These are phyloP conservation scores for Ceyx cyanopectus DNA, from an alignment of 2,113 vertebrate genomes.

Conservation along the genomic window DNA sequence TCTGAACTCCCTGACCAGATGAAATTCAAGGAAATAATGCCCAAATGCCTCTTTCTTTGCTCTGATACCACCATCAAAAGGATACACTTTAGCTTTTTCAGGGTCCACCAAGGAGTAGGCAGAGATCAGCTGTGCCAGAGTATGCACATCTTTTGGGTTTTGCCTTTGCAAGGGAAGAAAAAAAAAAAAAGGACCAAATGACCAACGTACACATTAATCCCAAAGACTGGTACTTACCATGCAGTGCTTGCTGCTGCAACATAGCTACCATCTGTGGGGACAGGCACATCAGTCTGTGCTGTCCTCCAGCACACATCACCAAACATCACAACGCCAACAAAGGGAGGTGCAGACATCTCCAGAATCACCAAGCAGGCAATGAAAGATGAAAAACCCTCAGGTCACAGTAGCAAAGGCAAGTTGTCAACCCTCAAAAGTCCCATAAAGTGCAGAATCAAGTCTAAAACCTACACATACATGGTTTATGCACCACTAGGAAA, in stretches of 20 bases:
- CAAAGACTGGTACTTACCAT: neutral
- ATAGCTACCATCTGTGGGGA: neutral
- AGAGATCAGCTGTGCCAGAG: constrained; percentile 96
- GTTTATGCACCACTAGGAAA: neutral
- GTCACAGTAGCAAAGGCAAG: neutral
- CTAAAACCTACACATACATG: neutral
- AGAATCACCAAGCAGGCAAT: neutral
- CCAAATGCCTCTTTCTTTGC: neutral
- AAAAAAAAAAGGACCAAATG: neutral
- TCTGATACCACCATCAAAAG: constrained; percentile 61
- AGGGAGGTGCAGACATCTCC: neutral
- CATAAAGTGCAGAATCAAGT: neutral
- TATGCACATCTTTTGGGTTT: constrained; percentile 93
- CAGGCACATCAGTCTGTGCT: neutral
- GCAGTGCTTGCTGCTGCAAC: neutral
- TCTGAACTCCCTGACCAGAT: neutral
- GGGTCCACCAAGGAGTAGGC: constrained; percentile 96
- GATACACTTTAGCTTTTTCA: constrained; percentile 98
- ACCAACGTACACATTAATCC: neutral
- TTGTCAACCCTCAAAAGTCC: neutral
- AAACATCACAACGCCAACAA: neutral
- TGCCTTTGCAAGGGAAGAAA: constrained; percentile 77
- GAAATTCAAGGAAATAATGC: neutral
- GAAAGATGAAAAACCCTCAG: neutral
- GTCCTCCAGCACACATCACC: neutral